Percentiles rank a stretch among this genome's conserved stretches.
Conservation (phyloP, 2,888 invertebrate genomes). For the Disparrhopalites patrizii region DNA sequence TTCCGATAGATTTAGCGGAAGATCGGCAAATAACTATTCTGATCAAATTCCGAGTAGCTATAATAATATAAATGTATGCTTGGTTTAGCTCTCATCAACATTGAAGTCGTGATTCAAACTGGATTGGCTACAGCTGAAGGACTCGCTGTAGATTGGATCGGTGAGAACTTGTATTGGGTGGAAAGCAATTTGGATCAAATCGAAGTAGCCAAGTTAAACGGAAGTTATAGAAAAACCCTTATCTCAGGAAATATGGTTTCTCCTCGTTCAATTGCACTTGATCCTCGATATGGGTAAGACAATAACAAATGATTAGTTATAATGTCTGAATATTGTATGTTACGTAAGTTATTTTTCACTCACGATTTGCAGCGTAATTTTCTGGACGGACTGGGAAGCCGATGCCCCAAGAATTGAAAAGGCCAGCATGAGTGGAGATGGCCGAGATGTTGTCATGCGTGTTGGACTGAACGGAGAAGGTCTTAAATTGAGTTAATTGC, state of each 20-base stretch:
- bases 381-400: constrained; percentile 86
- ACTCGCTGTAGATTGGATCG: constrained; percentile 84
- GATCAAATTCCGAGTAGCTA: too few species aligned
- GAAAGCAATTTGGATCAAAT: constrained; percentile 79
- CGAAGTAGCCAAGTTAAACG: constrained; percentile 71
- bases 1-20: too few species aligned
- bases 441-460: constrained; percentile 60
- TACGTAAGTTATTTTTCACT: background rate
- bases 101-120: constrained; percentile 74
- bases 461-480: constrained; percentile 57
- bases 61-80: background rate
- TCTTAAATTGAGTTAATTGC: background rate
- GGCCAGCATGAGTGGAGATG: constrained; percentile 71
- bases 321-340: too few species aligned
- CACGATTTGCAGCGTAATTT: constrained; percentile 60
- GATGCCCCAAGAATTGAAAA: constrained; percentile 75
- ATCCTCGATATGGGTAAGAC: constrained; percentile 68
- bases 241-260: constrained; percentile 78
- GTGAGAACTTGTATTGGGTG: constrained; percentile 81
- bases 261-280: constrained; percentile 75
- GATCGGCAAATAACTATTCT: too few species aligned
- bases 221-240: constrained; percentile 70
- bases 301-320: constrained; percentile 7
- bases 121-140: constrained; percentile 85
- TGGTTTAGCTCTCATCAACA: constrained; percentile 63